Conservation (phyloP, 2,888 invertebrate species). For the Aleiodes alternator region DNA sequence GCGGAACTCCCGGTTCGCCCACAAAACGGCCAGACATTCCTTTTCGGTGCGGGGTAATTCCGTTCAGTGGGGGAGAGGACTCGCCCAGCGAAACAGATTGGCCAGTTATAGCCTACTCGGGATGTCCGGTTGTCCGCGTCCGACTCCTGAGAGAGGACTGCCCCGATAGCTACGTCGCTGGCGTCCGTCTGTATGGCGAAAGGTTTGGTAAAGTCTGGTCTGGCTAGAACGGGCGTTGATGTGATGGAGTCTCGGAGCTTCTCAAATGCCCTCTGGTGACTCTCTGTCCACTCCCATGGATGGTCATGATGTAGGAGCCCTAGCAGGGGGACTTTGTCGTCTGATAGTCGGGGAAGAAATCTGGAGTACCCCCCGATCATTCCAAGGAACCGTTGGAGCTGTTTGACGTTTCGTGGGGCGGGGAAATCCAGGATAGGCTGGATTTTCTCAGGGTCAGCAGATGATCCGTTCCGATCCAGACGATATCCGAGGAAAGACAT, state of each 20-base stretch:
- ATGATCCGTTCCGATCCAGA: too few relatives aligned
- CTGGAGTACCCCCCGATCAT: conserved; percentile 54
- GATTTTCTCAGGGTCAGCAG: too few relatives aligned
- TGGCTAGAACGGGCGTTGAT: conserved; percentile 37
- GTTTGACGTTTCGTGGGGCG: too few relatives aligned
- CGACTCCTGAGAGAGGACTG: too few relatives aligned
- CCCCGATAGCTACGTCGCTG: conserved; percentile 1
- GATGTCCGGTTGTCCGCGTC: too few relatives aligned
- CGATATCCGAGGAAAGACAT: too few relatives aligned
- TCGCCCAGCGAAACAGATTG: neutral
- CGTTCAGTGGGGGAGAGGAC: neutral
- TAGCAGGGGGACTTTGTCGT: conserved; percentile 12
- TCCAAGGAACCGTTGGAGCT: conserved; percentile 27
- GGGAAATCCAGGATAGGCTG: too few relatives aligned
- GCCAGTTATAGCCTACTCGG: neutral
- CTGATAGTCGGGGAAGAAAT: conserved; percentile 25
- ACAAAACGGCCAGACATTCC: neutral
- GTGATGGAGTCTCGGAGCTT: conserved; percentile 13
- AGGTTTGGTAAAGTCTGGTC: conserved; percentile 34
- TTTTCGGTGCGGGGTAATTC: neutral
- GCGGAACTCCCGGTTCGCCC: neutral
- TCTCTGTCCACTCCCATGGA: conserved; percentile 32
- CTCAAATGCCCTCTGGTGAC: conserved; percentile 26
- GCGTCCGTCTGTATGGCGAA: conserved; percentile 40
- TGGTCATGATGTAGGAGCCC: neutral